A percentile compares a stretch with the other conserved stretches of the same genome.
phyloP scores from a whole-genome alignment of 2,113 vertebrate species.

The Diphyllodes magnificus region DNA sequence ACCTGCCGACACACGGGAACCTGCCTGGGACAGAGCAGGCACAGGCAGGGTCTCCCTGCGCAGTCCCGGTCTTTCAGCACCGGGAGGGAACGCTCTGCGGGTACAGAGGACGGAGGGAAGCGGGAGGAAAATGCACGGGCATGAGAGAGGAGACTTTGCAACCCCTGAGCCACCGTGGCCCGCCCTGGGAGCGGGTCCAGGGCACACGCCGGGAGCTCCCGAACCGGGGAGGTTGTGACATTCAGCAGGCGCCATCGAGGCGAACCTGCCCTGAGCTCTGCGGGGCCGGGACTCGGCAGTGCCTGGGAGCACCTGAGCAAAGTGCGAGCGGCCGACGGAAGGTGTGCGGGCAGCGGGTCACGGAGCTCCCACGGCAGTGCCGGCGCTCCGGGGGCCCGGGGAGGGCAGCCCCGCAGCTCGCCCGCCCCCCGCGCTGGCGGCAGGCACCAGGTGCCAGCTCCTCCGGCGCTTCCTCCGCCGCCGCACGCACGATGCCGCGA shows the following conservation, averaged over 20 bases:
- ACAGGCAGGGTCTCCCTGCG: not conserved
- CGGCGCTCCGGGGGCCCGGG: not conserved
- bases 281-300: not conserved
- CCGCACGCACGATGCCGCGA: not conserved
- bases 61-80: no score
- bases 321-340: accelerated
- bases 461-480: not conserved
- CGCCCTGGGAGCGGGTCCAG: accelerated
- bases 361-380: not conserved
- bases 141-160: not conserved
- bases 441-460: not conserved
- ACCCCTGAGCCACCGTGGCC: accelerated
- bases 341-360: not conserved
- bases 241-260: accelerated
- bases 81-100: accelerated
- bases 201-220: not conserved
- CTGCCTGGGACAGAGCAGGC: not conserved
- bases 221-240: accelerated
- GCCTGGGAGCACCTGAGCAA: not conserved
- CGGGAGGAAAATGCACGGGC: accelerated
- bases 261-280: accelerated
- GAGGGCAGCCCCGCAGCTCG: not conserved
- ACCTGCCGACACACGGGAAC: not conserved
- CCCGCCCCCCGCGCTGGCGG: not conserved
- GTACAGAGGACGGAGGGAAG: not conserved